Evolutionary conservation across 1,140 invertebrate species (phyloP).

Genomic region (Diachasma alloeum): DNA sequence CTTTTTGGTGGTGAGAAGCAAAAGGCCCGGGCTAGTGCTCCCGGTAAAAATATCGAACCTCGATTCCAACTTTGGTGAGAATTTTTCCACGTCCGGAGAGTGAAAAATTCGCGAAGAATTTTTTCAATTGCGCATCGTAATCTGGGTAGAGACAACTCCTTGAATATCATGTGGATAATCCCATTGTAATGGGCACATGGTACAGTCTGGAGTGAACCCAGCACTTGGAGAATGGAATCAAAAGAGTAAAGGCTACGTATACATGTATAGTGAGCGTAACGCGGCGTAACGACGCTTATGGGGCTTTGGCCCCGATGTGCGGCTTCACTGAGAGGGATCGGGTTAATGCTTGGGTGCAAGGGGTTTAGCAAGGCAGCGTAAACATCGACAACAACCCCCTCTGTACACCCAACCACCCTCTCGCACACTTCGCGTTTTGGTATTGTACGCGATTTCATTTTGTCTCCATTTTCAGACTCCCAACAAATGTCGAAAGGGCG

Average conservation of each 20-base stretch:
- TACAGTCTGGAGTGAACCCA: not conserved
- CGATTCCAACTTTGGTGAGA: too few species aligned
- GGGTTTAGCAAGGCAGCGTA: slow-evolving; percentile 42
- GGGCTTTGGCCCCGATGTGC: slow-evolving; percentile 44
- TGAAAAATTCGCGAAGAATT: too few species aligned
- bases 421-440: not conserved
- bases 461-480: not conserved
- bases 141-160: too few species aligned
- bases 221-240: slow-evolving; percentile 13
- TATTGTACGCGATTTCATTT: not conserved
- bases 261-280: slow-evolving; percentile 33
- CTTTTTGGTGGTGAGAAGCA: not conserved
- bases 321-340: slow-evolving; percentile 38
- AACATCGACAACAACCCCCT: slow-evolving; percentile 34
- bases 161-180: not conserved
- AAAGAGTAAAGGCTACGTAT: not conserved
- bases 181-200: not conserved
- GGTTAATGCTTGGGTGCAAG: slow-evolving; percentile 40
- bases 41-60: not conserved
- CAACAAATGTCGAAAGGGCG: not conserved
- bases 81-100: not conserved
- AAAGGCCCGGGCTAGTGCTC: not conserved
- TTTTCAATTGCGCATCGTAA: too few species aligned
- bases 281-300: slow-evolving; percentile 44
- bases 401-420: not conserved